Evolutionary conservation across 2,888 invertebrate genomes (phyloP), one percentile per base, ranked within the genome.

Genomic region (Adelphocoris suturalis): DNA sequence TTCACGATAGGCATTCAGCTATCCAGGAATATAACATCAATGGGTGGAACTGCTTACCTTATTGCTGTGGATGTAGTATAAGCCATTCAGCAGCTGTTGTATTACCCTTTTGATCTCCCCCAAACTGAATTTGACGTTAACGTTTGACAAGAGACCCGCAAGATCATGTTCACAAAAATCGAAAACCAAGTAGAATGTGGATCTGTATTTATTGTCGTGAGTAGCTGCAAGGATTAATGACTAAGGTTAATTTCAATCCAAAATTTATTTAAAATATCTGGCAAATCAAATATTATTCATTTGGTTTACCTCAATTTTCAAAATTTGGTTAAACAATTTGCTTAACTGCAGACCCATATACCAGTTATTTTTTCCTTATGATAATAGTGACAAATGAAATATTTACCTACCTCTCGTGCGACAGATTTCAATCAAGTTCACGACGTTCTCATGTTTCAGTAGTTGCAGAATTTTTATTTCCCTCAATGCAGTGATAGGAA

Each of bases 161-260:
- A 99, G 95, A 94, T 99, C 99, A 93, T 99, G 99, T 93, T 99
- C 99, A 93, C 99, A 99, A 93, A 99, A 99, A 92, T 99, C 99
- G 93, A 99, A 99, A 4, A 99, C 98, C 91, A 99, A 94, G 93
- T 98, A 99, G 93, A 98, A 98, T 0, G 98, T 98, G 7, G 97
- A 97, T 91, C 97, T 94, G 93, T 96, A 97, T 92, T 96, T 95
- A 92, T 97, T 98, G 92, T 95, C 95, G 9, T 95, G 94, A 46
- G 94, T 94, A 7, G 95, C 95, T 95, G 92, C 61, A 93, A 93
- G 80, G 52, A 11, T 37, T 4, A 37, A 37, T 37, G 37, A 2
- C 37, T 4, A 37, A 37, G 37, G 37, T 37, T 37, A 37, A 37
- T 37, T 37, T 37, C 7, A 37, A 37, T 37, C 2, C 37, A 37